Evolutionary conservation across 2,797 vertebrate genomes (phyloP).

Genomic region (Spinibarbus caldwelli): DNA sequence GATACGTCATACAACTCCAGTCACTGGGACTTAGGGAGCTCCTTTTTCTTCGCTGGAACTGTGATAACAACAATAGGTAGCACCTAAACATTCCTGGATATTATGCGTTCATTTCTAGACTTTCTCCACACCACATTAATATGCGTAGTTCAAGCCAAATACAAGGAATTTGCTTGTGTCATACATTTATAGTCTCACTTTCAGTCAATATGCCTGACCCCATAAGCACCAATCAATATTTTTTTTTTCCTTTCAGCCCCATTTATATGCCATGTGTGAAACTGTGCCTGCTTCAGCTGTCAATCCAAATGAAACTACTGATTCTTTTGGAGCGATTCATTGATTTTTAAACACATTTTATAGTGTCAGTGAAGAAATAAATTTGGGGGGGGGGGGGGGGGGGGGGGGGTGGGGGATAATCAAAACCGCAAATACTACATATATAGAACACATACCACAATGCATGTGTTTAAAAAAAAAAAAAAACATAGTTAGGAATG

Average conservation of each 20-base stretch:
- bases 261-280: slow-evolving; percentile 3
- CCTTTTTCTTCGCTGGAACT: slow-evolving; percentile 97
- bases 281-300: slow-evolving; percentile 10
- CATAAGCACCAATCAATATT: background rate
- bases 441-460: no score
- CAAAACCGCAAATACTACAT: background rate
- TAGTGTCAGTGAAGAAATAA: no score
- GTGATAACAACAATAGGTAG: slow-evolving; percentile 97
- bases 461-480: no score
- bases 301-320: slow-evolving; percentile 23
- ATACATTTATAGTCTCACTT: slow-evolving; percentile 12
- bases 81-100: background rate
- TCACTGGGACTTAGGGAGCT: slow-evolving; percentile 95
- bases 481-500: no score
- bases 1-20: slow-evolving; percentile 90
- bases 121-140: background rate
- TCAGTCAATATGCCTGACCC: slow-evolving; percentile 11
- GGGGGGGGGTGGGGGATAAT: background rate
- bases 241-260: background rate
- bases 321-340: no score
- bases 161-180: slow-evolving; percentile 7
- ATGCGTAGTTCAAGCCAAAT: background rate
- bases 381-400: no score
- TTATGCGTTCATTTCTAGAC: background rate
- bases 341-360: no score